Percentiles rank a stretch among this genome's conserved stretches.
These are phyloP conservation scores for Pagrus major DNA, from an alignment of 2,113 vertebrate species.

Conservation along the genomic window DNA sequence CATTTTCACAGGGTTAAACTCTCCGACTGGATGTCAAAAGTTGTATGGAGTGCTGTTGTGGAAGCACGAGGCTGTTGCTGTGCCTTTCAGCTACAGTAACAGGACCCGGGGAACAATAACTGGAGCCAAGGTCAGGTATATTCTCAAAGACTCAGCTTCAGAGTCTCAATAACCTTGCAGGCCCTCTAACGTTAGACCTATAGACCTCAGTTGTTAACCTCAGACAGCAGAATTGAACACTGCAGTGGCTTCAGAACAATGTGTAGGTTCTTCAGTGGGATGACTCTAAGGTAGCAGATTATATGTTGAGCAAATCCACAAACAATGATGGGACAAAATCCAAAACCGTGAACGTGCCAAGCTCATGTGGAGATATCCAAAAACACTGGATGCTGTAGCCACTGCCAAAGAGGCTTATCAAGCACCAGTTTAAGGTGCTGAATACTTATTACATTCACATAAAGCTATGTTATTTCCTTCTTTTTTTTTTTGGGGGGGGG, in stretches of 20 bases:
- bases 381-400: conserved; percentile 3
- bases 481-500: too few relatives aligned
- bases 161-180: background rate
- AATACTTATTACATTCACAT: conserved; percentile 23
- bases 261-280: background rate
- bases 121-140: background rate
- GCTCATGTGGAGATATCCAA: conserved; percentile 29
- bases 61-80: too few relatives aligned
- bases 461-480: background rate
- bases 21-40: background rate
- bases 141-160: background rate
- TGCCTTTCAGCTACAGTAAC: background rate
- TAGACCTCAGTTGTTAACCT: background rate
- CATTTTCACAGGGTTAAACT: too few relatives aligned
- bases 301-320: conserved; percentile 35
- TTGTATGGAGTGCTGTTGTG: background rate
- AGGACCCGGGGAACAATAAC: background rate
- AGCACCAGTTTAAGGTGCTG: background rate
- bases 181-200: background rate
- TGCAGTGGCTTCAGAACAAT: conserved; percentile 2
- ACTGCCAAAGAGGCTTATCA: conserved; percentile 36
- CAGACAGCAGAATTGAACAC: conserved; percentile 1
- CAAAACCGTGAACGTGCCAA: conserved; percentile 19
- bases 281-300: conserved; percentile 26
- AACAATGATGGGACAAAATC: conserved; percentile 55